These are phyloP conservation scores for Ptychochromis oligacanthus DNA, from an alignment of 2,113 vertebrate genomes.

Conservation along the genomic window DNA sequence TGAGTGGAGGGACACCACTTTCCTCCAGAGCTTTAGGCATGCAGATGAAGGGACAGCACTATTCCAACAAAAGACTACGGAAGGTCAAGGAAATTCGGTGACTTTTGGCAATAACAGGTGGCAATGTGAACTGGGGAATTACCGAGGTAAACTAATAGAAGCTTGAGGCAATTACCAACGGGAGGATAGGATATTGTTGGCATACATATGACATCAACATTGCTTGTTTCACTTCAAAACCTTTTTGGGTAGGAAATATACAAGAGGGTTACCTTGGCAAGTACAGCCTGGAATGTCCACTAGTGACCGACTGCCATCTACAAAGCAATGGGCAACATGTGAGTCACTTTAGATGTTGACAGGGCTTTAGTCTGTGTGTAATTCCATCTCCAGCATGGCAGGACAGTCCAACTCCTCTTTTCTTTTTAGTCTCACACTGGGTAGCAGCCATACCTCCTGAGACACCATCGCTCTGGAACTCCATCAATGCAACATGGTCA, in stretches of 20 bases:
- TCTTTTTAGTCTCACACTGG: slow-evolving; percentile 28
- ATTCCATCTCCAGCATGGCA: slow-evolving; percentile 51
- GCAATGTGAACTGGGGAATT: not conserved
- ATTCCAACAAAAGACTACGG: not conserved
- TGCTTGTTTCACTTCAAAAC: not conserved
- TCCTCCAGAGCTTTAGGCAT: slow-evolving; percentile 43
- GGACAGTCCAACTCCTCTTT: slow-evolving; percentile 12
- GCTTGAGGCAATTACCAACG: not conserved
- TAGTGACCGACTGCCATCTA: not conserved
- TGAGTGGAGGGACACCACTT: slow-evolving; percentile 60
- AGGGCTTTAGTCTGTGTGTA: slow-evolving; percentile 10
- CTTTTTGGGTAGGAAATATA: not conserved
- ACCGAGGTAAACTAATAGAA: not conserved
- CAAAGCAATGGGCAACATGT: not conserved
- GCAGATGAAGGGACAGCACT: not conserved
- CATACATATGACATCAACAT: not conserved
- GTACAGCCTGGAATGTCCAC: not conserved
- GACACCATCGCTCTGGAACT: slow-evolving; percentile 58
- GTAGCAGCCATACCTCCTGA: slow-evolving; percentile 40
- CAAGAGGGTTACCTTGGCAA: not conserved
- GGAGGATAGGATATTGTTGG: not conserved
- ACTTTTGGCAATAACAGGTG: not conserved
- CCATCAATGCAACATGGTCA: slow-evolving; percentile 67
- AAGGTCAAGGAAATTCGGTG: not conserved
- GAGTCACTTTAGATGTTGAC: not conserved